Evolutionary conservation across 2,888 invertebrate genomes (phyloP), one percentile per base, ranked within the genome.

Genomic region (Meliscaeva auricollis): DNA sequence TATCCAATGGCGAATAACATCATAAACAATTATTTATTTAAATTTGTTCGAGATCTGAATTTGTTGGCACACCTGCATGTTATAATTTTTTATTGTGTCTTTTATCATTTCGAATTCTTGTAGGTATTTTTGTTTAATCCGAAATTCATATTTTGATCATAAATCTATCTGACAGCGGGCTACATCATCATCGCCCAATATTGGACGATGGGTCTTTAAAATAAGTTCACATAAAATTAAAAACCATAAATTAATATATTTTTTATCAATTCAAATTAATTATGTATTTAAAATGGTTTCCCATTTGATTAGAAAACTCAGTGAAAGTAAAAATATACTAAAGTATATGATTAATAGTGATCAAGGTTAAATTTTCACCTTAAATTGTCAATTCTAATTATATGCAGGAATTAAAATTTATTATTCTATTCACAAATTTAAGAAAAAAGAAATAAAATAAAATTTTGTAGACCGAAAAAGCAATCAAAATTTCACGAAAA

Each of bases 11-110:
- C 15, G 13, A 50, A 32, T 62, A 70, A 54, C n/a, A 50, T 75
- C 48, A 64, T 69, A 69, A 64, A 62, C 44, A 62, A 75, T 80
- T 80, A 62, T 62, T 38, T 64, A 80, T 80, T 80, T 62, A 75
- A 64, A 70, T 75, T 70, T 30, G 26, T 73, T 62, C 8, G 17
- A 54, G 9, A 46, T 54, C 54, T 26, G 46, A 62, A 64, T 77
- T 70, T 46, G 54, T 54, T 64, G 46, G 62, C 35, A 62, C 70
- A 72, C 38, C 64, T 48, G 62, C 41, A 62, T 52, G 11, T 5
- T 35, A 9, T 54, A 15, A 46, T 35, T 56, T 48, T 72, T 64
- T 64, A n/a, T 66, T 66, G 26, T 35, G 35, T 38, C 46, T 64
- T 74, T 58, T 66, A 56, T 56, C 46, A 48, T 48, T 3, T 13